Evolutionary conservation across 2,113 vertebrate species (phyloP), one percentile per base, ranked within the genome.

Genomic region (Uria aalge): DNA sequence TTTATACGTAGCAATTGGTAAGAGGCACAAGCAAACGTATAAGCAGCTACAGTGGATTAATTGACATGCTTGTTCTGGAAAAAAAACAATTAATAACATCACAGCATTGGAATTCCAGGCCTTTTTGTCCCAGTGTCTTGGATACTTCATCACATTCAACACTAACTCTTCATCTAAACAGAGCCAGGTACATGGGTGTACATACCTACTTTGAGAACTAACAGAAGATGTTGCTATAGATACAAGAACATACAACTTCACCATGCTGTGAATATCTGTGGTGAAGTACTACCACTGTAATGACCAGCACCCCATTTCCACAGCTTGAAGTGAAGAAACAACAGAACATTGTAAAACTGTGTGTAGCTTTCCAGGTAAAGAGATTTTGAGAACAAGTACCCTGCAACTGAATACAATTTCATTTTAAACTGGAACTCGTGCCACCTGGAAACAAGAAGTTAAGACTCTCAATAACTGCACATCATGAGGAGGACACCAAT

Each of bases 1-100:
- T 60, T 41, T 55, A 9, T 26, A 68, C 27, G 12, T 32, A 57
- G 48, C 23, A 85, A n/a, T 1, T n/a, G n/a, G 32, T 29, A 79
- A 63, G 57, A 83, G 27, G 26, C 56, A 57, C 0, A 0, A 64
- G 77, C 5, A 1, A 68, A 73, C 0, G 1, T 17, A 36, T 9
- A 40, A 47, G 47, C 27, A 34, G 22, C 57, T 52, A 62, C 4
- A 90, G 36, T 11, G 16, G 34, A 84, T 30, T 88, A 71, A 77
- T 17, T 48, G 36, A 85, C 47, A 43, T 12, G 27, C 12, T 55
- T 34, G 38, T 26, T 22, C 7, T 73, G 26, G 36, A 8, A 89
- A 69, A 68, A 72, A 53, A 27, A 30, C 27, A 53, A 53, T 36
- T 36, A 36, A 36, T 26, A 85, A 79, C 27, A 24, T 9, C 72